Evolutionary conservation across 2,113 vertebrate genomes (phyloP).

Genomic region (Gnathonemus echidnorhynchus): DNA sequence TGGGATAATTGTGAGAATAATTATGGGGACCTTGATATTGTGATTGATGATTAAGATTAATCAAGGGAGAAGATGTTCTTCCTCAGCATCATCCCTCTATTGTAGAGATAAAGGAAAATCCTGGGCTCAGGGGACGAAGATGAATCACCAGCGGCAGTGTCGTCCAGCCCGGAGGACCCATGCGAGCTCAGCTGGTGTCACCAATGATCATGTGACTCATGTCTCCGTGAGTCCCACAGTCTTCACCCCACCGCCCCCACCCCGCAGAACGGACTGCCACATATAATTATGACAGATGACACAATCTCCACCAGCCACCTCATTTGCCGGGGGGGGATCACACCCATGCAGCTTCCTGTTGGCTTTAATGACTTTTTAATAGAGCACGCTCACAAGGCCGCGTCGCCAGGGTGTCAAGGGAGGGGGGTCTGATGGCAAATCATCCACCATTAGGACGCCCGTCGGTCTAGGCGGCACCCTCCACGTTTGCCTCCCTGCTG

Average conservation of each 20-base stretch:
- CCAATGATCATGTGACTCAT: neutral
- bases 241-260: neutral
- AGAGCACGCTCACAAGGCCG: conserved; percentile 55
- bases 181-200: neutral
- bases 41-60: neutral
- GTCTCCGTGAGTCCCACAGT: neutral
- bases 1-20: neutral
- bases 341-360: conserved; percentile 44
- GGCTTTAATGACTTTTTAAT: conserved; percentile 69
- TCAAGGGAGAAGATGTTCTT: neutral
- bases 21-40: neutral
- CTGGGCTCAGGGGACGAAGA: neutral
- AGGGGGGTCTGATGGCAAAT: conserved; percentile 37
- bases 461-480: conserved; percentile 46
- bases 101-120: neutral
- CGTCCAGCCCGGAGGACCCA: neutral
- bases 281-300: conserved; percentile 70
- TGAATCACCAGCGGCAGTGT: neutral
- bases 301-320: conserved; percentile 60
- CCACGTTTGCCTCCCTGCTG: conserved; percentile 35
- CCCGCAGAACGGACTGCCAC: conserved; percentile 41
- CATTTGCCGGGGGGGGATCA: conserved; percentile 46
- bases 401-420: conserved; percentile 23
- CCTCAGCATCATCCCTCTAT: neutral
- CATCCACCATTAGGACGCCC: conserved; percentile 49